Base-by-base conservation (phyloP, 1,140 invertebrate species). In the Mactra quadrangularis region DNA sequence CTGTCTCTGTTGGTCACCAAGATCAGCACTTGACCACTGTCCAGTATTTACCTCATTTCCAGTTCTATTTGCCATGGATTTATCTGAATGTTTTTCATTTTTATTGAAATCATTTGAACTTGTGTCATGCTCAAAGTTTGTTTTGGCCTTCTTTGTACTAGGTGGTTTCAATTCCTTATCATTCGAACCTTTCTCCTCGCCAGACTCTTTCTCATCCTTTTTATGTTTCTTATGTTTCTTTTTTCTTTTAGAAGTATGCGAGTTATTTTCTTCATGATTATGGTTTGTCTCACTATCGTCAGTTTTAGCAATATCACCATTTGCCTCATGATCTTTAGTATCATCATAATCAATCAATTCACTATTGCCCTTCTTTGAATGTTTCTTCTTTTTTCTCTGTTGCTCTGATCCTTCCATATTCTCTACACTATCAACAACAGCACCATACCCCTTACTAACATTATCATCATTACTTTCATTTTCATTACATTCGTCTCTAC, bases 11-110 rank as follows among this genome's bases (percentile, higher is more conserved):
- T 29, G 66, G 52, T 64, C 79, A 31, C 78, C 83, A 57, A 89
- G 85, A 31, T 84, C 57, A 29, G 68, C 77, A 22, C 66, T 50
- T 45, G 60, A 53, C 87, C 87, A 89, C 41, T 89, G 86, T 41
- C 84, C 82, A 25, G 62, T 62, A 50, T 35, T 33, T 0, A 55
- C 47, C 45, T 70, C 27, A 6, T 27, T 55, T 19, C 27, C 27
- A 6, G 4, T 55, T 19, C 27, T 55, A 19, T 55, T 27, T 7
- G 7, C 27, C n/a, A 7, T n/a, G n/a, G 27, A 27, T 22, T 55
- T n/a, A 22, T 55, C n/a, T 55, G 7, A 22, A 6, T 22, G 27
- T 4, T 19, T 55, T 22, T n/a, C 53, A 22, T n/a, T 55, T 55
- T 27, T 19, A 6, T 7, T 27, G 19, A n/a, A 4, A 55, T 22